Evolutionary conservation across 92 coral and sea anemone genomes (phyloP).

Genomic region (Anthopleura xanthogrammica): DNA sequence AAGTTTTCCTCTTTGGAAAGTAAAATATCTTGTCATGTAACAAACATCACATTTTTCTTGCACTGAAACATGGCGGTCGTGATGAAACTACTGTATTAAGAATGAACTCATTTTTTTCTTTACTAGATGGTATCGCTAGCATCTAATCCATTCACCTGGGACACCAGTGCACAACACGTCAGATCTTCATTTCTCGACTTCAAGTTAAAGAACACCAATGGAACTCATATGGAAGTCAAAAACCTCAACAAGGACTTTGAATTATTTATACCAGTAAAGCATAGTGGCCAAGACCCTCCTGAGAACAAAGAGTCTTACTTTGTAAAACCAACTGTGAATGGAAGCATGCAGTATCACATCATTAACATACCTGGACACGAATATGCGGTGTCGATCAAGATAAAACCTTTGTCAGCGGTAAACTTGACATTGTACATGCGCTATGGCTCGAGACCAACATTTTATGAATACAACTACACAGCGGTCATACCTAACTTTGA

Average conservation of each 20-base stretch:
- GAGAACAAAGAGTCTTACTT: conserved; percentile 32
- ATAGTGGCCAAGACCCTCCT: background rate
- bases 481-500: conserved; percentile 59
- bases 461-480: conserved; percentile 48
- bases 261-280: conserved; percentile 52
- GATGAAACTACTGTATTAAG: background rate
- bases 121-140: conserved; percentile 58
- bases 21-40: no score
- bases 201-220: conserved; percentile 59
- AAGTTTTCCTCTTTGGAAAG: no score
- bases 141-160: conserved; percentile 84
- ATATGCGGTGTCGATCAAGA: conserved; percentile 56
- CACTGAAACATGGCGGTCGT: no score
- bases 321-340: conserved; percentile 68
- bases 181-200: conserved; percentile 75
- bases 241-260: conserved; percentile 55
- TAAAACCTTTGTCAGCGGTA: conserved; percentile 38
- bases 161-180: conserved; percentile 59
- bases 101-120: background rate
- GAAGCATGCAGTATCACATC: conserved; percentile 72
- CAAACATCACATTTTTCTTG: no score
- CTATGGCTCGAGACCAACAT: conserved; percentile 64
- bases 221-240: conserved; percentile 47
- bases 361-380: conserved; percentile 69
- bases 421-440: conserved; percentile 63